Conservation (phyloP, 2,888 invertebrate species). For the Ectemnius continuus region DNA sequence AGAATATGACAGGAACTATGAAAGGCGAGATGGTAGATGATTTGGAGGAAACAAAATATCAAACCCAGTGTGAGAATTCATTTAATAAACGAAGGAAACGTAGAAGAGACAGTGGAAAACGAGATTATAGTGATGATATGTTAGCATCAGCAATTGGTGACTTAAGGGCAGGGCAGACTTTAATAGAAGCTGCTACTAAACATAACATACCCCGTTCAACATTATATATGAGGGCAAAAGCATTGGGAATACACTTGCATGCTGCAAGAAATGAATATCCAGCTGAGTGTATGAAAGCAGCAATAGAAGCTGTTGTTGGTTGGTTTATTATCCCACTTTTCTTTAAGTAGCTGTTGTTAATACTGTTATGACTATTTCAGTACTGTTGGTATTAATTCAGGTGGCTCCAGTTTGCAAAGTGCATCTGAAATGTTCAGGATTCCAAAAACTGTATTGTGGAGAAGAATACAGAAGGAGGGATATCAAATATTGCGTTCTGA, state of each 20-base stretch:
- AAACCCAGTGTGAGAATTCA: constrained; percentile 22
- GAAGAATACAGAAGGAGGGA: constrained; percentile 77
- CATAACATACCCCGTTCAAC: constrained; percentile 78
- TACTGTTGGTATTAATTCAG: constrained; percentile 52
- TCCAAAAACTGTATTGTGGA: constrained; percentile 78
- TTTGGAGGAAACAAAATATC: constrained; percentile 34
- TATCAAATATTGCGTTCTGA: constrained; percentile 69
- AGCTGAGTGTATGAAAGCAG: constrained; percentile 75
- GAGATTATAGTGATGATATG: constrained; percentile 75
- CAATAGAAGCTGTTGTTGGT: constrained; percentile 76
- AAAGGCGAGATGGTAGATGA: constrained; percentile 55
- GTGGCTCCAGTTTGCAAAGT: constrained; percentile 76
- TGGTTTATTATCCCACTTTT: constrained; percentile 29
- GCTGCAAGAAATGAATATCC: constrained; percentile 77
- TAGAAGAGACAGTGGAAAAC: constrained; percentile 65
- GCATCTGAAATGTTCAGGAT: constrained; percentile 77
- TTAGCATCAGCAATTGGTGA: constrained; percentile 75
- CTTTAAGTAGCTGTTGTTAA: not conserved
- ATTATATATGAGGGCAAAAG: constrained; percentile 76
- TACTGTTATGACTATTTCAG: constrained; percentile 2
- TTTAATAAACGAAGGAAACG: constrained; percentile 63
- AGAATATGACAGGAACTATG: constrained; percentile 43
- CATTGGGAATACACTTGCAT: constrained; percentile 73
- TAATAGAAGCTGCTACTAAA: constrained; percentile 75
- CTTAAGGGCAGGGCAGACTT: constrained; percentile 73